These are phyloP conservation scores for Heterodera carotae DNA, from an alignment of 1,140 invertebrate species.

Conservation along the genomic window DNA sequence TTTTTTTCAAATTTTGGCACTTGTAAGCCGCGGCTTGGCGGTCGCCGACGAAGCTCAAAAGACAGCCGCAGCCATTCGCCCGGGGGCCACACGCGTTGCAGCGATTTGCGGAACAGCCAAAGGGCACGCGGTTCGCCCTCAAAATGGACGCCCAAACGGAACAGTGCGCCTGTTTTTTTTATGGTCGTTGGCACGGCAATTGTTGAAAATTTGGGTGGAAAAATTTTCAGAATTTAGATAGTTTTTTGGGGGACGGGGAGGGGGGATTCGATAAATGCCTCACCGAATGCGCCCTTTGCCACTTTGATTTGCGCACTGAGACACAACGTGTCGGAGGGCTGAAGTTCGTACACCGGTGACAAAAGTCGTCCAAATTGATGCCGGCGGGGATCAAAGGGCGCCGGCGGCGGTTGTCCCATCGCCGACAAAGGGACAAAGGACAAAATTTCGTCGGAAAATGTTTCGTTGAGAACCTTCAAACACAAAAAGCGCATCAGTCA, in stretches of 20 bases:
- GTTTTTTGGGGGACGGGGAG: too few relatives aligned
- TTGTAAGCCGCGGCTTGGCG: constrained; percentile 12
- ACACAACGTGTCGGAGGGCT: constrained; percentile 21
- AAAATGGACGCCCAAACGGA: constrained; percentile 24
- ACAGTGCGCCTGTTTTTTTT: constrained; percentile 26
- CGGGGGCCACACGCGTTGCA: constrained; percentile 23
- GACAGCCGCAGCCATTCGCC: constrained; percentile 25
- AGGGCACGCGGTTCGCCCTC: constrained; percentile 14
- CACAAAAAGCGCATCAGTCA: too few relatives aligned
- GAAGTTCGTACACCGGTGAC: constrained; percentile 19
- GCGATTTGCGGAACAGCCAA: constrained; percentile 22
- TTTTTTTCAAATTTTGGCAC: neutral
- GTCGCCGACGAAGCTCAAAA: constrained; percentile 11
- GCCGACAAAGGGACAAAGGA: neutral
- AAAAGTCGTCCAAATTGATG: constrained; percentile 12
- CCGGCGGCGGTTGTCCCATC: too few relatives aligned
- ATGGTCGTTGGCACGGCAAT: too few relatives aligned
- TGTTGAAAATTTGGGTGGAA: neutral
- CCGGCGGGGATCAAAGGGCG: too few relatives aligned
- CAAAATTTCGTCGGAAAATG: neutral
- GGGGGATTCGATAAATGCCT: too few relatives aligned
- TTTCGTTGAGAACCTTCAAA: neutral
- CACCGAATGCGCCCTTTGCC: constrained; percentile 10
- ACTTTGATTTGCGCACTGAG: constrained; percentile 25
- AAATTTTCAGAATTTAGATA: constrained; percentile 8